Conservation (phyloP, 2,888 invertebrate species). For the Cryptosula pallasiana region DNA sequence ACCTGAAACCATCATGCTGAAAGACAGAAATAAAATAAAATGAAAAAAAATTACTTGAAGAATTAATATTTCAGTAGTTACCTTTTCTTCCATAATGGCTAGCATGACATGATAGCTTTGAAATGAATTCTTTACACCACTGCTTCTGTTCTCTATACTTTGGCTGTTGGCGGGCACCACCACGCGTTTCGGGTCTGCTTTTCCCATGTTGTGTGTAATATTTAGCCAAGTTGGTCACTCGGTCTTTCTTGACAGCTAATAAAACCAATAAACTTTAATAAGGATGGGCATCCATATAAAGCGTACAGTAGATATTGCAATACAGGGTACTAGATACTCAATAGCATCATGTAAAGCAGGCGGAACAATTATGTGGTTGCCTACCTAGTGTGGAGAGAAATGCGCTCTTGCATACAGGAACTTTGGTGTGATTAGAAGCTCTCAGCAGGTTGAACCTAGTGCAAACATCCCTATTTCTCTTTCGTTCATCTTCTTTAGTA, state of each 20-base stretch:
- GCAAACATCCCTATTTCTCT: not conserved
- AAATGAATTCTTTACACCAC: not conserved
- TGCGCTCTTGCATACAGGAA: slow-evolving; percentile 17
- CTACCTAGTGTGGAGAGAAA: slow-evolving; percentile 13
- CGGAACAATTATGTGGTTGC: not conserved
- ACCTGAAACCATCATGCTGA: no score
- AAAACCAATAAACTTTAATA: not conserved
- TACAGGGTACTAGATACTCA: not conserved
- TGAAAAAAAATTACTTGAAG: no score
- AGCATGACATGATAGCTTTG: slow-evolving; percentile 5
- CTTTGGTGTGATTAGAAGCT: not conserved
- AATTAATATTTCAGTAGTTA: no score
- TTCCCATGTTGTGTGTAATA: not conserved
- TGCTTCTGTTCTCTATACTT: slow-evolving; percentile 1
- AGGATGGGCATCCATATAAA: not conserved
- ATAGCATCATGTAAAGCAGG: not conserved
- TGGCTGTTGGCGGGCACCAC: not conserved
- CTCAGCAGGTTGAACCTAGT: slow-evolving; percentile 5
- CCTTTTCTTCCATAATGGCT: slow-evolving; percentile 18
- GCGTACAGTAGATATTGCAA: not conserved
- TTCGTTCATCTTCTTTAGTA: not conserved
- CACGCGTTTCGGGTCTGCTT: not conserved
- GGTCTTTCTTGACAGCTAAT: slow-evolving; percentile 11
- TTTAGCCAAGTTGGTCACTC: not conserved
- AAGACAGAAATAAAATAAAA: no score